These are phyloP conservation scores for Drosophila tropicalis DNA, from an alignment of 1,140 invertebrate species.

Conservation along the genomic window DNA sequence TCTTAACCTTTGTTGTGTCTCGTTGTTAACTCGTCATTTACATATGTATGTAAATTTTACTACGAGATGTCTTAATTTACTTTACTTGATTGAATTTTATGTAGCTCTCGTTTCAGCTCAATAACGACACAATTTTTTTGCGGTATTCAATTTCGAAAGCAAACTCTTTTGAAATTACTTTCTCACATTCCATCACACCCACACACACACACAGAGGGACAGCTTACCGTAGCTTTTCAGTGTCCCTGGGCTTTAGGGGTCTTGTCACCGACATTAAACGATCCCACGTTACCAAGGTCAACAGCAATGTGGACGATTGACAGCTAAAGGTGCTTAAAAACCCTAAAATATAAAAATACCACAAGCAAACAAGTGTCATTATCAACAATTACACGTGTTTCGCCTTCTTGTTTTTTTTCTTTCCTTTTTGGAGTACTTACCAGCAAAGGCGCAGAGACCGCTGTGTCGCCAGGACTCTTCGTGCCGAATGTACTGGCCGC, in stretches of 20 bases:
- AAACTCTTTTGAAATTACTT: neutral
- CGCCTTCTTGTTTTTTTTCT: too few species aligned
- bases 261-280: constrained; percentile 86
- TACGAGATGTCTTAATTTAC: too few species aligned
- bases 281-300: constrained; percentile 87
- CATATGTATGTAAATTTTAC: too few species aligned
- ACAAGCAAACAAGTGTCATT: neutral
- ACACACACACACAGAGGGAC: too few species aligned
- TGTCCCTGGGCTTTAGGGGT: constrained; percentile 84
- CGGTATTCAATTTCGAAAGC: constrained; percentile 1
- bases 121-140: too few species aligned
- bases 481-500: constrained; percentile 86
- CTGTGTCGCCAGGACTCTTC: constrained; percentile 86
- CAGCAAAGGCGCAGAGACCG: constrained; percentile 84
- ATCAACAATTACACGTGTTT: too few species aligned
- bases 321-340: constrained; percentile 88
- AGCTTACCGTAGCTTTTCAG: constrained; percentile 65
- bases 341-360: constrained; percentile 79
- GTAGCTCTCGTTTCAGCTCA: too few species aligned
- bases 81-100: too few species aligned
- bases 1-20: too few species aligned
- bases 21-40: too few species aligned
- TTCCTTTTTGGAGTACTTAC: constrained; percentile 48
- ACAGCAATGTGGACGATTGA: constrained; percentile 87
- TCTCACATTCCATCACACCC: too few species aligned